Evolutionary conservation across 2,113 vertebrate species (phyloP).

Genomic region (Phoenicopterus ruber): DNA sequence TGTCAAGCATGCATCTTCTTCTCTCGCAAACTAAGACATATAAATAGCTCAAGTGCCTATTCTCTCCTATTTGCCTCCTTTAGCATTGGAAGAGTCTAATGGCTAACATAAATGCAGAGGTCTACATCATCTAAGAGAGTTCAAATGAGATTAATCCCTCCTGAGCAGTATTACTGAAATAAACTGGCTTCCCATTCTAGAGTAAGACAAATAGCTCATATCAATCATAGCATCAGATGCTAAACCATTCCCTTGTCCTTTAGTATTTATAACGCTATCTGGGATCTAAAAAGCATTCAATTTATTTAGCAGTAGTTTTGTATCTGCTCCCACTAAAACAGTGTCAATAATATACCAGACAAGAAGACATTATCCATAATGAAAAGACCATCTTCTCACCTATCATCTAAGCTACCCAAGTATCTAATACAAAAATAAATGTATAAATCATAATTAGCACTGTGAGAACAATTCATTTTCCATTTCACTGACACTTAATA

Average conservation of each 20-base stretch:
- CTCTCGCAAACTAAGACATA: background rate
- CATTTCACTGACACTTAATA: background rate
- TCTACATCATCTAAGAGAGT: background rate
- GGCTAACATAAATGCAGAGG: background rate
- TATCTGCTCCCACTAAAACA: background rate
- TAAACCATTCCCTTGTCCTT: background rate
- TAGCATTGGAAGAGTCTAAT: background rate
- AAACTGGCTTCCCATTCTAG: background rate
- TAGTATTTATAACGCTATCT: background rate
- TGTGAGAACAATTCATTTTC: background rate
- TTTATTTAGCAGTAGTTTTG: background rate
- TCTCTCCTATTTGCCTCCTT: background rate
- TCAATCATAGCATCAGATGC: background rate
- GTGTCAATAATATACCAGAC: background rate
- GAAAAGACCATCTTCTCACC: background rate
- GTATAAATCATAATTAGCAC: background rate
- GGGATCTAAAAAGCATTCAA: background rate
- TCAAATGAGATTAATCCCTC: background rate
- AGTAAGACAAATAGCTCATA: background rate
- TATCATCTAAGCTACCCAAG: background rate
- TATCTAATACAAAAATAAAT: background rate
- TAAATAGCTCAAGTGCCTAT: background rate
- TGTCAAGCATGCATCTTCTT: background rate
- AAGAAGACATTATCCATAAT: background rate
- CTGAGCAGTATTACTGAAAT: background rate